phyloP scores from a whole-genome alignment of 2,797 vertebrate genomes.

The Coccyzus lansbergi region DNA sequence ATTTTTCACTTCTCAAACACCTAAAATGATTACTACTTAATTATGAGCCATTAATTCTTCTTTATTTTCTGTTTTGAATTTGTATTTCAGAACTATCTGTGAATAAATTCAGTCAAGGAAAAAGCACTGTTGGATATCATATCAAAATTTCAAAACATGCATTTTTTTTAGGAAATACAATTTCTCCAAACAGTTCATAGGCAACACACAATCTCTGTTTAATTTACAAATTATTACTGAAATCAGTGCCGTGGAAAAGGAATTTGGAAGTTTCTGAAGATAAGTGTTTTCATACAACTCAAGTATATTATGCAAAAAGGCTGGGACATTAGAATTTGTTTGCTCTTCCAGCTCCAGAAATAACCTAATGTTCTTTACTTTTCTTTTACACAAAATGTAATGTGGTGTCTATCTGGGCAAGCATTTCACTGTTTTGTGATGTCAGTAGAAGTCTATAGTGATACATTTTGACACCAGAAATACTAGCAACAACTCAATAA shows the following conservation, averaged over 20 bases:
- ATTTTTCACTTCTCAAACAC: not conserved
- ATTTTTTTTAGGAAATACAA: not conserved
- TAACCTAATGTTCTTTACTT: not conserved
- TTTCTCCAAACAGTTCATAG: not conserved
- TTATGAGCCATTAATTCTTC: not conserved
- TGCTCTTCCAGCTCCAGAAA: not conserved
- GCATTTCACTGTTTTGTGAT: not conserved
- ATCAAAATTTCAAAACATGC: not conserved
- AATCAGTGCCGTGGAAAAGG: not conserved
- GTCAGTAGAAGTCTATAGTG: not conserved
- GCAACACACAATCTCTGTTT: not conserved
- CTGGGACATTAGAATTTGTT: not conserved
- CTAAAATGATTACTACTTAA: not conserved
- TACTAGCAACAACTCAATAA: not conserved
- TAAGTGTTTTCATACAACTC: not conserved
- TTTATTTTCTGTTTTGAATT: not conserved
- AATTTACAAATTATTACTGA: not conserved
- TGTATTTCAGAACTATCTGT: not conserved
- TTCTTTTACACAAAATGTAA: not conserved
- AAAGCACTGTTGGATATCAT: not conserved
- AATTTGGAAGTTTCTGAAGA: not conserved
- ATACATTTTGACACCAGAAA: not conserved
- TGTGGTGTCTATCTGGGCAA: too few species aligned
- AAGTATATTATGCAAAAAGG: not conserved
- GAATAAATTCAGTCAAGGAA: not conserved